A percentile compares a stretch with the other conserved stretches of the same genome.
These are phyloP conservation scores for Champsocephalus gunnari DNA, from an alignment of 2,797 vertebrate species.

Conservation along the genomic window DNA sequence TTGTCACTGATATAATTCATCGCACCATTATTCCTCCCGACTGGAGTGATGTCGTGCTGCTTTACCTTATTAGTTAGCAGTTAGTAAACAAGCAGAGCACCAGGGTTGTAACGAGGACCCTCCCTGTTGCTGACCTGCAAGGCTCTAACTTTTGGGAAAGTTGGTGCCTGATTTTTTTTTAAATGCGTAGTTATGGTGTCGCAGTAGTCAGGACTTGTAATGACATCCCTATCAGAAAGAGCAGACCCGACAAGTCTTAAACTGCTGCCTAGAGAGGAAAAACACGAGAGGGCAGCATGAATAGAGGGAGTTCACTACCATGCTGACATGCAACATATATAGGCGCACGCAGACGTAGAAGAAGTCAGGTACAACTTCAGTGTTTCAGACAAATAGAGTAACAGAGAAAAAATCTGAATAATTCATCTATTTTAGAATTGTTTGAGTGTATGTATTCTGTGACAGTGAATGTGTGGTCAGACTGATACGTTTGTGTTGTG, in stretches of 20 bases:
- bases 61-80: conserved; percentile 16
- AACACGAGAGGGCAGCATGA: conserved; percentile 76
- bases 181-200: conserved; percentile 59
- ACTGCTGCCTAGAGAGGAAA: conserved; percentile 83
- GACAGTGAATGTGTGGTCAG: not conserved
- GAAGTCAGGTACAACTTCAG: conserved; percentile 8
- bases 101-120: conserved; percentile 36
- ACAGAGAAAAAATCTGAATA: conserved; percentile 11
- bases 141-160: conserved; percentile 40
- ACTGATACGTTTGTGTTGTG: not conserved
- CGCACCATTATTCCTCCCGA: conserved; percentile 38
- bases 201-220: conserved; percentile 69
- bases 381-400: conserved; percentile 32
- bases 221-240: conserved; percentile 82
- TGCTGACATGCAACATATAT: conserved; percentile 57
- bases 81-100: conserved; percentile 40
- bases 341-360: conserved; percentile 29
- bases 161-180: conserved; percentile 44
- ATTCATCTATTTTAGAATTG: not conserved
- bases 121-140: conserved; percentile 46
- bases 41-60: conserved; percentile 22
- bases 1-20: conserved; percentile 29
- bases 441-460: conserved; percentile 7
- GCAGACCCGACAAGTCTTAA: conserved; percentile 85
- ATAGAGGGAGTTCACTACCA: conserved; percentile 62